Evolutionary conservation across 2,797 vertebrate species (phyloP), one percentile per base, ranked within the genome.

Genomic region (Loris lydekkerianus): DNA sequence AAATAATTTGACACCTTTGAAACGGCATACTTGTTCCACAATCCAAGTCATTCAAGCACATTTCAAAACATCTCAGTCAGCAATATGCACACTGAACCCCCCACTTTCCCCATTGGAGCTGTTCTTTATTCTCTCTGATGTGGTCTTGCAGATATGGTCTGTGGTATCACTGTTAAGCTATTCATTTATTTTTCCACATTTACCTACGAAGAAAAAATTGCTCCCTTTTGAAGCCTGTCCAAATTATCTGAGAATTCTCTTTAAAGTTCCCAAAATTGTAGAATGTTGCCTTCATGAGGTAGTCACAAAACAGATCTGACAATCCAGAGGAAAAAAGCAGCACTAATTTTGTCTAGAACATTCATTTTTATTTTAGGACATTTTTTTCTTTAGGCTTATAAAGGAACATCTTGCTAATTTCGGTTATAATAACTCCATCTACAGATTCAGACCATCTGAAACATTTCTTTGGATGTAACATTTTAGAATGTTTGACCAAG

Each of bases 1-100:
- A 98, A 99, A 99, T 98, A 99, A 99, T 99, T 98, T 98, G 99
- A 99, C 99, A 99, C 99, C 98, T 99, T 98, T 98, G 98, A 98
- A 99, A 98, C 98, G 98, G 98, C 98, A 49, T 98, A 98, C 99
- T 99, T 99, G 98, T 99, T 98, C 98, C 98, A 97, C 97, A 98
- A 98, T 97, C 97, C 96, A 97, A 98, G 93, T 98, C 98, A 98
- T 99, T 98, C 98, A 7, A 98, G 98, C 91, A 98, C 98, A 98
- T 98, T 98, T 99, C 98, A 99, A 97, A 99, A 99, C 15, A 99
- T 98, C 98, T 98, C 98, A 98, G 99, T 99, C 99, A 99, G 99
- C 98, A 99, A 99, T 98, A 99, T 98, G 98, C 98, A 99, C 98
- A 97, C 98, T 98, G 97, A 98, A 98, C 98, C 98, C 98, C 98